phyloP scores from a whole-genome alignment of 2,888 invertebrate genomes.

The Hermodice carunculata region DNA sequence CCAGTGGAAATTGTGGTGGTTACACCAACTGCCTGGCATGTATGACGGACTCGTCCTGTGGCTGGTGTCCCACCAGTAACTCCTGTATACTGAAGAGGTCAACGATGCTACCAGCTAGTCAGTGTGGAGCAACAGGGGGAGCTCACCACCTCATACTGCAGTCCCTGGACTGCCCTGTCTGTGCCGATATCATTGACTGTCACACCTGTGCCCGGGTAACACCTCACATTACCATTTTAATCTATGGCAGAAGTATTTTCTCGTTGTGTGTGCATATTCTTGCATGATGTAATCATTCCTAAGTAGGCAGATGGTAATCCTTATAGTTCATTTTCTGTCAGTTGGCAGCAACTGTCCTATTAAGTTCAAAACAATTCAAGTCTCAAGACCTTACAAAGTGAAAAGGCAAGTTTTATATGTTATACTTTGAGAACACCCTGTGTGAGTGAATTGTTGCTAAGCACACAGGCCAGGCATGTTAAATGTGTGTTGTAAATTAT shows the following conservation, averaged over 20 bases:
- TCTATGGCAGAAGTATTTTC: not conserved
- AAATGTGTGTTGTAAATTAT: not conserved
- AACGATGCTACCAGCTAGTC: not conserved
- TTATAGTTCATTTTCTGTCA: no score
- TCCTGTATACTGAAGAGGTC: slow-evolving; percentile 75
- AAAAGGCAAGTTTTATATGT: not conserved
- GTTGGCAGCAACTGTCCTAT: no score
- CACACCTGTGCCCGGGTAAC: slow-evolving; percentile 83
- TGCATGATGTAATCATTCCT: no score
- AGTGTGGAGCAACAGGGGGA: slow-evolving; percentile 7
- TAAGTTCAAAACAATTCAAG: no score
- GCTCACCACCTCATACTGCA: slow-evolving; percentile 24
- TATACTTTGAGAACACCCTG: slow-evolving; percentile 52
- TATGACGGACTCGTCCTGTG: slow-evolving; percentile 88
- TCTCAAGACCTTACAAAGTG: no score
- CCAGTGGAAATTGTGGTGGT: slow-evolving; percentile 54
- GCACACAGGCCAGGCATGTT: no score
- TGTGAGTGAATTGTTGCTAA: slow-evolving; percentile 96
- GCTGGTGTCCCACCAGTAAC: slow-evolving; percentile 88
- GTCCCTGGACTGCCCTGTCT: slow-evolving; percentile 83
- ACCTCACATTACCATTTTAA: no score
- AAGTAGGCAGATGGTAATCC: no score
- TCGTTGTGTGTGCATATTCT: no score
- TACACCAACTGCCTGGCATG: slow-evolving; percentile 90
- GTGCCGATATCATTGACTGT: slow-evolving; percentile 91